Evolutionary conservation across 2,888 invertebrate genomes (phyloP), one percentile per base, ranked within the genome.

Genomic region (Stegophylla sp.): DNA sequence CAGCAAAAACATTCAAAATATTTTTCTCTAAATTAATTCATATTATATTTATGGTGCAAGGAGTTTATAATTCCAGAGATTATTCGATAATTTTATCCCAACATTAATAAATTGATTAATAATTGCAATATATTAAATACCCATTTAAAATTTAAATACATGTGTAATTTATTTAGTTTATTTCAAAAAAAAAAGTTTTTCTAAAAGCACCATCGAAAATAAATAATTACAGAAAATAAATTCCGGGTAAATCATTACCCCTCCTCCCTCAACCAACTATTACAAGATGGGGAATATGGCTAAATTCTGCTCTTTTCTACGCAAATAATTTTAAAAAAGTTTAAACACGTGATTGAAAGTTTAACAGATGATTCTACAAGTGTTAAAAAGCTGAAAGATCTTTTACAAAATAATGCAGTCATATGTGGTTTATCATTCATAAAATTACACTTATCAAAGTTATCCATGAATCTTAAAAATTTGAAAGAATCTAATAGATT

Each of bases 11-110:
- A 63, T 81, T 85, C 45, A 83, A 85, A 83, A 82, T 82, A n/a
- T 83, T 85, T 51, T 85, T 85, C 81, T 83, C 83, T 7, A 84
- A 84, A 69, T 69, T 86, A 71, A 64, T 84, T 7, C 85, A 85
- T 79, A 63, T 84, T 9, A 86, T 85, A 23, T 86, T 85, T 82
- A 63, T 85, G 69, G 85, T 85, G 12, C 86, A 85, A 82, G 85
- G 82, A 45, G 34, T 86, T 1, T 84, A 85, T 75, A 66, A 84
- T 86, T n/a, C 84, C 84, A 15, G 85, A 86, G 83, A 75, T 83
- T 56, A 83, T 41, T 34, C 64, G 85, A 74, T 26, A 48, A 12
- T 73, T 83, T 69, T 85, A 82, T 84, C 74, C 82, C 56, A 69
- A 83, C 9, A 84, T 85, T 15, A 84, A 85, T 82, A 77, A 74